A percentile compares a stretch with the other conserved stretches of the same genome.
These are phyloP conservation scores for Stomatorhinus ivindoensis DNA, from an alignment of 2,113 vertebrate genomes.

Conservation along the genomic window DNA sequence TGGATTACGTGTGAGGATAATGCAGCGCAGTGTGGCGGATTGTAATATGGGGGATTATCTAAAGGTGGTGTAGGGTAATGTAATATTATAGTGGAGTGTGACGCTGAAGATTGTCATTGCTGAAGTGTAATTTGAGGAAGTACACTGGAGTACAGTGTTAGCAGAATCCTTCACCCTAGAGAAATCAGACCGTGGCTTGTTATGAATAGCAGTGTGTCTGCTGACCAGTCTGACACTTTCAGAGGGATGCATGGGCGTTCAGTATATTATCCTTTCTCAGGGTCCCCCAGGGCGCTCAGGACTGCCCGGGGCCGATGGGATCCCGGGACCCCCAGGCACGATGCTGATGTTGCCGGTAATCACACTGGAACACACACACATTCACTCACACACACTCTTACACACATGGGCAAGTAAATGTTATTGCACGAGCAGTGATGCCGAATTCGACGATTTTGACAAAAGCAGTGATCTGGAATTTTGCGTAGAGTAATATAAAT, in stretches of 20 bases:
- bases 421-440: neutral
- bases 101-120: neutral
- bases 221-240: neutral
- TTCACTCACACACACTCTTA: neutral
- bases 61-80: neutral
- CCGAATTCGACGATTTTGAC: neutral
- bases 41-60: neutral
- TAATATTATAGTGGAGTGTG: neutral
- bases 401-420: neutral
- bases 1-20: neutral
- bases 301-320: slow-evolving; percentile 71
- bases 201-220: neutral
- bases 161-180: neutral
- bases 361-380: neutral
- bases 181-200: neutral
- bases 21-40: neutral
- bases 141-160: neutral
- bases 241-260: neutral
- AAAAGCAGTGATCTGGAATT: neutral
- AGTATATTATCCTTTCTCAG: slow-evolving; percentile 39
- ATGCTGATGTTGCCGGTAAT: slow-evolving; percentile 82
- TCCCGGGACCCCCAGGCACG: slow-evolving; percentile 75
- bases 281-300: slow-evolving; percentile 75
- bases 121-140: neutral
- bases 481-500: neutral